Base-by-base conservation (phyloP, 2,797 vertebrate genomes). In the Halcyon leucocephala region DNA sequence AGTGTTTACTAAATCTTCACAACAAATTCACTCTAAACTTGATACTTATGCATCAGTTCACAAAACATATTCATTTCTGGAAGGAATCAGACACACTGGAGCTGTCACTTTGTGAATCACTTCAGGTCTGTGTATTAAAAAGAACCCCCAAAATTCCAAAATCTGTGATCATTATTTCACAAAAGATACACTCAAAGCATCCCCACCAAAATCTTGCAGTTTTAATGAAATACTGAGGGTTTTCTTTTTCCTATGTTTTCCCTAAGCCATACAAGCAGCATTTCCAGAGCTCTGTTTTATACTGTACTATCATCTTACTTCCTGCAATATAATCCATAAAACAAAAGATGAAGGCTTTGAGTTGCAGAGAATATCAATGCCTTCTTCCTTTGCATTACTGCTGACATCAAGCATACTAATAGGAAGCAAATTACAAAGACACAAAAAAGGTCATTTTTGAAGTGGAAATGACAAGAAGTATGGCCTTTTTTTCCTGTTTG, bases 1-100 rank as follows among this genome's bases (percentile, higher is more conserved):
- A 91, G 22, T 28, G 14, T 86, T 97, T 85, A 57, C 31, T 89
- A 70, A 94, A 89, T 51, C 41, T 93, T 91, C 67, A 85, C 29
- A 29, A 7, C 46, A 74, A 76, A 73, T 70, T 76, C 57, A 81
- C 18, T 39, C 60, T 69, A 92, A 90, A 84, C 12, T 82, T 80
- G 31, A 11, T 80, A 73, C 67, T 72, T 92, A 74, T 12, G 5
- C 57, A 22, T 39, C 33, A 82, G 29, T 66, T 91, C 29, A 72
- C 24, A 54, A 86, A 66, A 69, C 22, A n/a, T 20, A 80, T 62
- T 69, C 35, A 44, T 72, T 70, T 60, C 48, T 72, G 72, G 65
- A 83, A 77, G 31, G n/a, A 93, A 51, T 22, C 6, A 76, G 61
- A 83, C 10, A 22, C 64, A 37, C 6, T 73, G 37, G 16, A 76